These are phyloP conservation scores for Saturnia japonica DNA, from an alignment of 2,888 invertebrate genomes.

Conservation along the genomic window DNA sequence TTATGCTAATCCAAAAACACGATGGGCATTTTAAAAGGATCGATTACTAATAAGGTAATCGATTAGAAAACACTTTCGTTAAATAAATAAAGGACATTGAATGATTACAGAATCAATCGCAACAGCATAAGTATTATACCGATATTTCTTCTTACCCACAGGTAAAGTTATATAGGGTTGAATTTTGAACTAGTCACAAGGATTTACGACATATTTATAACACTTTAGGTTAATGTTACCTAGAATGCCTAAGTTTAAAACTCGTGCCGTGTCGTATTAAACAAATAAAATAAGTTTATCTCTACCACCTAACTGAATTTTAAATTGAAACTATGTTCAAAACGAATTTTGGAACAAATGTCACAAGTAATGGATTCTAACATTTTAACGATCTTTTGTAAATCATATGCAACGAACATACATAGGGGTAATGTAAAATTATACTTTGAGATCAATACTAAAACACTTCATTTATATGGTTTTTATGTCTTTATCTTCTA, in stretches of 20 bases:
- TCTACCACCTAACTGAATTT: no score
- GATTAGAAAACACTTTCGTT: slow-evolving; percentile 17
- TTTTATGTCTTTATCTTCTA: no score
- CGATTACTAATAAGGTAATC: slow-evolving; percentile 9
- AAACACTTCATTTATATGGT: no score
- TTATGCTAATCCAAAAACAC: background rate
- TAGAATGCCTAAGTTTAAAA: background rate
- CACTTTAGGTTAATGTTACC: background rate
- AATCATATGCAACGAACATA: no score
- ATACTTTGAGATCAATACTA: no score
- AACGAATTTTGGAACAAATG: background rate
- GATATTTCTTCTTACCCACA: background rate
- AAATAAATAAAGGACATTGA: background rate
- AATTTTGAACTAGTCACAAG: background rate
- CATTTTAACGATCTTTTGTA: no score
- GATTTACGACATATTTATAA: background rate
- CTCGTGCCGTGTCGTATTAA: no score
- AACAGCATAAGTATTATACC: background rate
- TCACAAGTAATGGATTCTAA: background rate
- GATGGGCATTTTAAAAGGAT: background rate
- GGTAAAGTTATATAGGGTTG: background rate
- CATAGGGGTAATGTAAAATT: no score
- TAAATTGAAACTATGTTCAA: background rate
- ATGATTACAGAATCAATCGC: background rate
- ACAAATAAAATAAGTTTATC: background rate